Evolutionary conservation across 2,113 vertebrate genomes (phyloP).

Genomic region (Ivindomyrus marchei): DNA sequence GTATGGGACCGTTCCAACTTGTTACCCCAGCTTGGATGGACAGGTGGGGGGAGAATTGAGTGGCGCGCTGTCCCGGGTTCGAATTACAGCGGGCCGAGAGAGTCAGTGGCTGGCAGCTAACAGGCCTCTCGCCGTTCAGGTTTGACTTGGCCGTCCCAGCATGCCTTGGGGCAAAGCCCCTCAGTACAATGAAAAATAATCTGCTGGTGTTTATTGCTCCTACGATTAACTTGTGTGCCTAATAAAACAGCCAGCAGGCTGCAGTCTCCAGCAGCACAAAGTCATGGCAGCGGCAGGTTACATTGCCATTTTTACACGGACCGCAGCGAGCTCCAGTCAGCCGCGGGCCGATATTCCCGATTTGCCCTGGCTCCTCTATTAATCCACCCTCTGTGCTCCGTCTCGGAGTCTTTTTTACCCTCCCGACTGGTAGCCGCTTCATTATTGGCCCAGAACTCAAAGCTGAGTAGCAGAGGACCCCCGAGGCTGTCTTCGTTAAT

Average conservation of each 20-base stretch:
- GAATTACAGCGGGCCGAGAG: not conserved
- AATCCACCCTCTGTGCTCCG: not conserved
- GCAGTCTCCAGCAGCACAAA: not conserved
- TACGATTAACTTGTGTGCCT: constrained; percentile 1
- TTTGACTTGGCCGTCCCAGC: not conserved
- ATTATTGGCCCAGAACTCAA: not conserved
- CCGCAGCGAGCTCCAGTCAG: not conserved
- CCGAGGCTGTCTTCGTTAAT: not conserved
- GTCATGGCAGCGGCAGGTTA: not conserved
- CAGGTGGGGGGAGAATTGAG: not conserved
- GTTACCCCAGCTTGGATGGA: not conserved
- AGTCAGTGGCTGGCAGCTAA: not conserved
- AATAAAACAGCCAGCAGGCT: constrained; percentile 1
- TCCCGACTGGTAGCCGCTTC: not conserved
- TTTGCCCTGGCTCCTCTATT: not conserved
- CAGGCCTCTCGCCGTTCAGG: not conserved
- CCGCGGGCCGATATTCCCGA: not conserved
- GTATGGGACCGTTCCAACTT: not conserved
- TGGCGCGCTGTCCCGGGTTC: not conserved
- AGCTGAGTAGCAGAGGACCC: not conserved
- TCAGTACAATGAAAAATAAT: constrained; percentile 11
- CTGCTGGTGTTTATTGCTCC: not conserved
- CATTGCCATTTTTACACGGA: too few relatives aligned
- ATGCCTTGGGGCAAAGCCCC: not conserved
- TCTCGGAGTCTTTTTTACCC: not conserved